Evolutionary conservation across 2,113 vertebrate genomes (phyloP).

Genomic region (Hemiscyllium ocellatum): DNA sequence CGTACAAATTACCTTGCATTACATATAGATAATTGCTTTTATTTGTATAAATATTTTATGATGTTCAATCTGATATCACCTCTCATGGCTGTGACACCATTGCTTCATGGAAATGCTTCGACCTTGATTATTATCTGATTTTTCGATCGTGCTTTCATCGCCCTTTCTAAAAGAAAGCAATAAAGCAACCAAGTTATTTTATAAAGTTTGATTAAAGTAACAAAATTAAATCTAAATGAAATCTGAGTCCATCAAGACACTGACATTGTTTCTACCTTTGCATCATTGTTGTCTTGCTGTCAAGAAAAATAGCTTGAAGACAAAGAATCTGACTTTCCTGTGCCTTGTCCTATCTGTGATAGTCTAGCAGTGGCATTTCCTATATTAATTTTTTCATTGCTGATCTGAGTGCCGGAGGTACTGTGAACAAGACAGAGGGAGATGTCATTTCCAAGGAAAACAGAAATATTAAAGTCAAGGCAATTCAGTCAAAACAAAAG

Average conservation of each 20-base stretch:
- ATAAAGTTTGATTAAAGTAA: not conserved
- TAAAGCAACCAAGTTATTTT: not conserved
- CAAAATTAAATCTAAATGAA: not conserved
- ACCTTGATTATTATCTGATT: not conserved
- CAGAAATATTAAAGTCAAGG: not conserved
- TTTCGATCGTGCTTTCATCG: not conserved
- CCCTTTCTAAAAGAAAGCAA: not conserved
- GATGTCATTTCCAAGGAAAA: not conserved
- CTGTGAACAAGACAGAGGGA: not conserved
- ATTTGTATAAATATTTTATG: slow-evolving; percentile 7
- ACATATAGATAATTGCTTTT: not conserved
- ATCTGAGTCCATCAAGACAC: not conserved
- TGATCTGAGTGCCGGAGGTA: not conserved
- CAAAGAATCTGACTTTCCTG: not conserved
- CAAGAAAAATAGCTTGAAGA: not conserved
- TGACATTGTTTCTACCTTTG: not conserved
- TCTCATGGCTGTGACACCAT: not conserved
- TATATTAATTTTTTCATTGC: not conserved
- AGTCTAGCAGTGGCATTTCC: not conserved
- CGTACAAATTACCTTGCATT: not conserved
- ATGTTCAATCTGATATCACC: not conserved
- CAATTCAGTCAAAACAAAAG: not conserved
- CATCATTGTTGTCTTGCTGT: not conserved
- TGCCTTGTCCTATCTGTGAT: not conserved
- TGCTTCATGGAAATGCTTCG: not conserved